Base-by-base conservation (phyloP, 2,888 invertebrate species). In the Gnatocerus cornutus region DNA sequence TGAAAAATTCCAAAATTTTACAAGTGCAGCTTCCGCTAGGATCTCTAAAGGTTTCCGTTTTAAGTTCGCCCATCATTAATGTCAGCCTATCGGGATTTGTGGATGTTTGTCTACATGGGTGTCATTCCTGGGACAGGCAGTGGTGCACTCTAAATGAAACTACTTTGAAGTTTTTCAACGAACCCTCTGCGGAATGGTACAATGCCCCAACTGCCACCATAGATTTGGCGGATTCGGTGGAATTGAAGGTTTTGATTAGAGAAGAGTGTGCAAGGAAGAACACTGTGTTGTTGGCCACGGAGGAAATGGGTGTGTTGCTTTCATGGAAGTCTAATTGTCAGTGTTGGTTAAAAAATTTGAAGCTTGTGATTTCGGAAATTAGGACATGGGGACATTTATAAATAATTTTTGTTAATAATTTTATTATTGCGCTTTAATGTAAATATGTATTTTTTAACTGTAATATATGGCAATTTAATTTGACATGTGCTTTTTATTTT, bases 241-340 rank as follows among this genome's bases (percentile, higher is more conserved):
- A 55, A 10, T 39, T 55, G 2, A 55, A 8, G 13, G 6, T 7
- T 14, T 37, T 16, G 12, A 16, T 16, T 3, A 55, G 55, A 9
- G 55, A 55, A 21, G 55, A 55, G 8, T 55, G 55, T 39, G 4
- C 39, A 5, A 33, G 55, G 14, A 55, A 41, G 7, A 13, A 39
- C 16, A 55, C 55, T 16, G 9, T 55, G 9, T 39, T n/a, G 16
- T 39, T 55, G 10, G 21, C n/a, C n/a, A 39, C 13, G 1, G 8
- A 37, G 14, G 9, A 8, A 16, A 14, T 37, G 0, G n/a, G 37
- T 9, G 16, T 6, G 6, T 5, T 55, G 6, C 16, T 55, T 6
- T 55, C 14, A 8, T 55, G 37, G 30, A 16, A 39, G 6, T 9
- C 37, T 0, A 14, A 4, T 33, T 14, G 12, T 39, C 33, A 55